These are phyloP conservation scores for Stichopus chloronotus DNA, from an alignment of 35 echinoderm and acorn worm genomes.

Conservation along the genomic window DNA sequence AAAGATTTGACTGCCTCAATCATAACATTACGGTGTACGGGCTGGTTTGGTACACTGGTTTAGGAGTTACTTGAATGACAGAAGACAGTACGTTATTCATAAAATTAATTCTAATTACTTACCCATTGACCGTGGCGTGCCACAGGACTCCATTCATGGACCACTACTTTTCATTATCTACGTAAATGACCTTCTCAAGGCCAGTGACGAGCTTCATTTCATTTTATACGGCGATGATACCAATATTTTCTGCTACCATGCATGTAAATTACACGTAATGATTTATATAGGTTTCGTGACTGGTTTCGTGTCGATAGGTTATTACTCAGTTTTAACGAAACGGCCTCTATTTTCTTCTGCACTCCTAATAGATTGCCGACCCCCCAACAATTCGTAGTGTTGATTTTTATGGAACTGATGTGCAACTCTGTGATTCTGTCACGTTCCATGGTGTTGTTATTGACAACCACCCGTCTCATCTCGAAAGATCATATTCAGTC, in stretches of 20 bases:
- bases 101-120: background rate
- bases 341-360: no score
- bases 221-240: slow-evolving; percentile 1
- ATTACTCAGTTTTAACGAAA: no score
- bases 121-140: background rate
- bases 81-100: background rate
- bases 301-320: no score
- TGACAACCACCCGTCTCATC: no score
- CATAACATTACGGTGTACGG: background rate
- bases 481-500: no score
- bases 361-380: no score
- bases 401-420: no score
- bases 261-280: background rate
- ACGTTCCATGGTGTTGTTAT: no score
- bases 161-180: slow-evolving; percentile 10
- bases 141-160: background rate
- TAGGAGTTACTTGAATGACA: background rate
- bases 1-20: background rate
- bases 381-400: no score
- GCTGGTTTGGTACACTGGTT: background rate
- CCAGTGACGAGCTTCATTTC: background rate
- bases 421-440: no score
- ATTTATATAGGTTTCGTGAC: no score
- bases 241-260: background rate
- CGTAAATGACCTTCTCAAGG: background rate